Evolutionary conservation across 2,888 invertebrate species (phyloP), one percentile per base, ranked within the genome.

Genomic region (Malachius bipustulatus): DNA sequence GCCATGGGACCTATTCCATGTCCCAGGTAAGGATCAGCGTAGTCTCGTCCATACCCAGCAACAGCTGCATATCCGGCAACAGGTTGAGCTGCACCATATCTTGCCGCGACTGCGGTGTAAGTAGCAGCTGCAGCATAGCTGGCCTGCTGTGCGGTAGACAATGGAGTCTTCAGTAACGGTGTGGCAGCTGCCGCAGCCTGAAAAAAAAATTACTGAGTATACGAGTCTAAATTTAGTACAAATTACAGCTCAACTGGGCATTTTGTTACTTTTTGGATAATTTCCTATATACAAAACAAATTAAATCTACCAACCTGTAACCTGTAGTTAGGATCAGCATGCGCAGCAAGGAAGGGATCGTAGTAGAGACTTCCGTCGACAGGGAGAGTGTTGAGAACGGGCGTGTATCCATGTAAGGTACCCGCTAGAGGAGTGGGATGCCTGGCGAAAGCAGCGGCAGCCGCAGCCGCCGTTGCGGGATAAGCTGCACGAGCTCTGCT

Each of bases 1-100:
- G 94, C 84, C 55, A 94, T 85, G 52, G 94, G 94, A 59, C 94
- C 94, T 63, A 94, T 91, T 47, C 90, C 82, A 69, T 93, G 93
- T 50, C 85, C 89, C 59, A 94, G 71, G 68, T 91, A 93, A 40
- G 91, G 90, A 67, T 94, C 93, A 52, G 88, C 82, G 59, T 84
- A 87, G 59, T 90, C 89, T 61, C 89, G 77, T 54, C 87, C 87
- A 62, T 89, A 89, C 49, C 78, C 78, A 43, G 77, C 77, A 45
- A 77, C 76, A 49, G 76, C 71, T 51, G 77, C 76, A 57, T 77
- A 78, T 55, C 80, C 82, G 49, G 80, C 77, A 47, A 82, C 80
- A 45, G 67, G 77, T 66, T 75, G 73, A 54, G 72, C 77, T 41
- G 83, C 77, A 52, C 82, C 82, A 47, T 84, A 85, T 49, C 84